Percentiles rank a stretch among this genome's conserved stretches.
phyloP scores from a whole-genome alignment of 2,797 vertebrate species.

The Otus scops region DNA sequence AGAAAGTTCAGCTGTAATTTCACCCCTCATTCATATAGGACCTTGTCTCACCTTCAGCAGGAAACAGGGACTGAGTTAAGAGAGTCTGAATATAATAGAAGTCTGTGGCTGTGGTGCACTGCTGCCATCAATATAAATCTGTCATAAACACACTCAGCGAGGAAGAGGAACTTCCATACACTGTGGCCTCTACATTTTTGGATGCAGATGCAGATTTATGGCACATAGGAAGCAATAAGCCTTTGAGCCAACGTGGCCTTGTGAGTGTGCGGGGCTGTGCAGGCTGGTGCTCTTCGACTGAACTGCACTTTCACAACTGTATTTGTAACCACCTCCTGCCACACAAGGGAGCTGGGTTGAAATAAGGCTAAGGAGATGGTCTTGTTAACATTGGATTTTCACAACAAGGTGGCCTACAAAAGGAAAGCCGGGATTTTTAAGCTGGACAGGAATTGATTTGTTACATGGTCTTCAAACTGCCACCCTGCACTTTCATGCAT shows the following conservation, averaged over 20 bases:
- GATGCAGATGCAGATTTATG: conserved; percentile 73
- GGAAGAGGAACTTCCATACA: conserved; percentile 74
- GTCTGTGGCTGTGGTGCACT: conserved; percentile 64
- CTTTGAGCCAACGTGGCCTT: conserved; percentile 37
- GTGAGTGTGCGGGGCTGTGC: background rate
- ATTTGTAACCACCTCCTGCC: conserved; percentile 10
- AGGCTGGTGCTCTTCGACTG: background rate
- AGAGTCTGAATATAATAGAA: conserved; percentile 75
- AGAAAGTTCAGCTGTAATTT: conserved; percentile 78
- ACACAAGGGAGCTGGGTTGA: conserved; percentile 13
- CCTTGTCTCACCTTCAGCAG: conserved; percentile 77
- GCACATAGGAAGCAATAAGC: conserved; percentile 43
- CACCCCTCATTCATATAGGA: conserved; percentile 70
- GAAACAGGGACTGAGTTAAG: conserved; percentile 76
- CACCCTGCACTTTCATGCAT: background rate
- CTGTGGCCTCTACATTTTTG: conserved; percentile 59
- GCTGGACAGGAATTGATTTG: background rate
- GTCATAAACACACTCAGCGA: conserved; percentile 73
- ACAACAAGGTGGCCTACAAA: conserved; percentile 8
- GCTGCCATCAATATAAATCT: conserved; percentile 78
- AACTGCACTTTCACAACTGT: conserved; percentile 23
- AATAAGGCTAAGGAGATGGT: conserved; percentile 28
- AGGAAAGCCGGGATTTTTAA: background rate
- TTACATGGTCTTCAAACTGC: background rate
- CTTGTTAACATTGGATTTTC: conserved; percentile 12